Evolutionary conservation across 2,113 vertebrate species (phyloP), one percentile per base, ranked within the genome.

Genomic region (Oriolus oriolus): DNA sequence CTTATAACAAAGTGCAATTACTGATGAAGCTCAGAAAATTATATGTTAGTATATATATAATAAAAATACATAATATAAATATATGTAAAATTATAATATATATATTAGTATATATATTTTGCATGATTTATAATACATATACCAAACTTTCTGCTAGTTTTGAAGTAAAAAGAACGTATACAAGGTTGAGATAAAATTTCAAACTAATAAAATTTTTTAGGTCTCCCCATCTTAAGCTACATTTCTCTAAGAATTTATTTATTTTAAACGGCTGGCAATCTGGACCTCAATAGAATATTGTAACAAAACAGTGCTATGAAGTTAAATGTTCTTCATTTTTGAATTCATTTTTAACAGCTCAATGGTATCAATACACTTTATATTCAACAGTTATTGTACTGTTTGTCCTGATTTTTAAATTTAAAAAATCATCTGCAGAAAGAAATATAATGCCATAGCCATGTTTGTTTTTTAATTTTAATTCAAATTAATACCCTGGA

Each of bases 251-350:
- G 73, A 81, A 47, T 30, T 77, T 68, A 63, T 79, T 87, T 86
- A 71, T 85, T 90, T 90, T 87, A 64, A 95, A 89, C 57, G 96
- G 88, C 85, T 95, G 68, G 77, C 23, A 92, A 54, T 75, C 50
- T 59, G 39, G 31, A 33, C 9, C 80, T 81, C 60, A 66, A 33
- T 13, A 87, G 79, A 87, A 84, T 82, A 89, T 9, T 30, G 50
- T 16, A 92, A 92, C 52, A 79, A 77, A 85, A 69, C 24, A 74
- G 33, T 63, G 47, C 28, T 61, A 76, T 53, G 60, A 97, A 89
- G 39, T 17, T 92, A 68, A 65, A 89, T 41, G 15, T 28, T 79
- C 94, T 94, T 49, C 13, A 45, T 49, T 66, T 93, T 91, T 86
- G 77, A 87, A 87, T 90, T 82, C n/a, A n/a, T n/a, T n/a, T n/a